Percentiles rank a stretch among this genome's conserved stretches.
These are phyloP conservation scores for Oplegnathus fasciatus DNA, from an alignment of 2,113 vertebrate species.

Conservation along the genomic window DNA sequence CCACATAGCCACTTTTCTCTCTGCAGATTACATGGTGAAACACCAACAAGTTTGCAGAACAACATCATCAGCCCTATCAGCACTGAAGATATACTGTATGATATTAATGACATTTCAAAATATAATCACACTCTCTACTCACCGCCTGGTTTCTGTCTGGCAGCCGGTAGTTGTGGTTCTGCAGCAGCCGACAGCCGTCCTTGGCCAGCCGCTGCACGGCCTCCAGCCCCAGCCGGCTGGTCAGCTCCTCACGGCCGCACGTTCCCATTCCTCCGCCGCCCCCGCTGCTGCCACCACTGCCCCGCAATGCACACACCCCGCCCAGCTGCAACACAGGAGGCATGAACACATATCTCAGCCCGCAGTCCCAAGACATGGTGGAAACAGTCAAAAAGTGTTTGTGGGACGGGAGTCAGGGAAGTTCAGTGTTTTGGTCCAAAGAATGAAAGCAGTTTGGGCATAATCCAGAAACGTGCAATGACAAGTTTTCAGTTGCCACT, in stretches of 20 bases:
- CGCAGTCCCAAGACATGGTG: conserved; percentile 96
- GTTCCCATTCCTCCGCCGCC: conserved; percentile 75
- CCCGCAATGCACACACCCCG: conserved; percentile 90
- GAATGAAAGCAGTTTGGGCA: conserved; percentile 12
- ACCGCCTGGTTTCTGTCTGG: conserved; percentile 89
- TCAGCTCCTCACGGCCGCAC: conserved; percentile 92
- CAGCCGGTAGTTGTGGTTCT: conserved; percentile 88
- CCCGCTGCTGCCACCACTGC: conserved; percentile 30
- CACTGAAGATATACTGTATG: neutral
- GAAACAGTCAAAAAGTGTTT: conserved; percentile 23
- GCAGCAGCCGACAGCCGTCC: conserved; percentile 93
- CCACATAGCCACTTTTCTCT: conserved; percentile 24
- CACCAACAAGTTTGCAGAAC: neutral
- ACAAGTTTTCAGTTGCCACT: conserved; percentile 27
- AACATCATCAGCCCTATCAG: conserved; percentile 4
- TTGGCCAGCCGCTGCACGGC: conserved; percentile 93
- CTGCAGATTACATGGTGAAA: conserved; percentile 39
- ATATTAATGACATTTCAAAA: neutral
- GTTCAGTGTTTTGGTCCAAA: conserved; percentile 29
- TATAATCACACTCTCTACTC: conserved; percentile 72
- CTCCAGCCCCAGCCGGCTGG: conserved; percentile 87
- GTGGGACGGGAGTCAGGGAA: conserved; percentile 5
- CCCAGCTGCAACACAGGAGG: conserved; percentile 93
- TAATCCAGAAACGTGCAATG: conserved; percentile 52
- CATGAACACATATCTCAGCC: conserved; percentile 95